These are phyloP conservation scores for Omphaloscelis lunosa DNA, from an alignment of 2,888 invertebrate genomes.

Conservation along the genomic window DNA sequence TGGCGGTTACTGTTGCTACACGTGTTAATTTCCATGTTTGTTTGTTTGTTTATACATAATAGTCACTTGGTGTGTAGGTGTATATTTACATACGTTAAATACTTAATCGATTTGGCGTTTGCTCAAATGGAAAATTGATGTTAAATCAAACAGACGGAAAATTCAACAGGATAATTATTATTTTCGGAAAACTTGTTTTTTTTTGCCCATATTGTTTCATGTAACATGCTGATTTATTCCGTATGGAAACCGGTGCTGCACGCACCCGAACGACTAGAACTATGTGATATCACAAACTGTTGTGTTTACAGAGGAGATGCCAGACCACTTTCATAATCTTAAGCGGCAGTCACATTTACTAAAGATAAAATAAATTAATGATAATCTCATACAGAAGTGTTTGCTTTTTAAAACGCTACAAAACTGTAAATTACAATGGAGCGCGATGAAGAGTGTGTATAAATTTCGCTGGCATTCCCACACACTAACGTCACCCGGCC, in stretches of 20 bases:
- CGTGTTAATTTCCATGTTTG: slow-evolving; percentile 41
- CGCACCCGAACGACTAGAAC: slow-evolving; percentile 6
- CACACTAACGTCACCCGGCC: slow-evolving; percentile 78
- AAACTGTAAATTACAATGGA: slow-evolving; percentile 87
- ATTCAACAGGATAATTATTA: not conserved
- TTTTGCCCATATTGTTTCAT: slow-evolving; percentile 25
- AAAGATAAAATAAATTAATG: slow-evolving; percentile 80
- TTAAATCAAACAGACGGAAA: slow-evolving; percentile 17
- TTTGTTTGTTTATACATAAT: slow-evolving; percentile 50
- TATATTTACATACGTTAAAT: slow-evolving; percentile 46
- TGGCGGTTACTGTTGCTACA: slow-evolving; percentile 33
- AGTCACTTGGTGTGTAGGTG: slow-evolving; percentile 31
- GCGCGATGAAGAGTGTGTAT: slow-evolving; percentile 86
- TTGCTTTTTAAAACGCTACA: slow-evolving; percentile 86
- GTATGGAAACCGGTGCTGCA: slow-evolving; percentile 25
- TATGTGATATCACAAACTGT: slow-evolving; percentile 31
- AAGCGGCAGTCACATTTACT: slow-evolving; percentile 69
- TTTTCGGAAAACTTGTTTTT: slow-evolving; percentile 25
- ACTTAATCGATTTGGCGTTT: slow-evolving; percentile 45
- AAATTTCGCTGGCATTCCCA: slow-evolving; percentile 89
- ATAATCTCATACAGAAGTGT: slow-evolving; percentile 82
- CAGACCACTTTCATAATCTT: slow-evolving; percentile 47
- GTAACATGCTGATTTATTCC: slow-evolving; percentile 24
- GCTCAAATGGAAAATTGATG: slow-evolving; percentile 36
- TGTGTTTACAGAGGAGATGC: slow-evolving; percentile 53